Percentiles rank a stretch among this genome's conserved stretches.
Conservation (phyloP, 1,140 invertebrate species). For the Frieseomelitta varia region DNA sequence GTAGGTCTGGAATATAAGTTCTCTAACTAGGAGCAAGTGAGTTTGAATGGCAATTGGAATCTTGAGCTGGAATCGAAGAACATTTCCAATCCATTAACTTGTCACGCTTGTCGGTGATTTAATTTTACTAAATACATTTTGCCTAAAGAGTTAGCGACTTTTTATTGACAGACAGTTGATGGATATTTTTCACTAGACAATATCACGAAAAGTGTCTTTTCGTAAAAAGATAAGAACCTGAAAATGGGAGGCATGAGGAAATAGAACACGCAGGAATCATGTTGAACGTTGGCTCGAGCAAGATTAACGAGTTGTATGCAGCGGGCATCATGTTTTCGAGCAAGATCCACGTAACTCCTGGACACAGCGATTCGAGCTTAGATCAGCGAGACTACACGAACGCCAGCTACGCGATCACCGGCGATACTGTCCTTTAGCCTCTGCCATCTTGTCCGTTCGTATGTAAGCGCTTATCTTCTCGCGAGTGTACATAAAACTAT, state of each 20-base stretch:
- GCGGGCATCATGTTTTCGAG: not conserved
- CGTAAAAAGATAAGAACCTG: no score
- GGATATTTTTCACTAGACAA: no score
- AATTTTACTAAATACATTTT: no score
- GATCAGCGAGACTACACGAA: not conserved
- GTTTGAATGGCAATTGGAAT: no score
- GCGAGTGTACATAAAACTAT: not conserved
- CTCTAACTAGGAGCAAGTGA: not conserved
- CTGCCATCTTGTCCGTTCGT: slow-evolving; percentile 3
- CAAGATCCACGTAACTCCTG: not conserved
- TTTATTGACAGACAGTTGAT: no score
- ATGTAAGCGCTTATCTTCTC: not conserved
- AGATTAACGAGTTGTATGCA: not conserved
- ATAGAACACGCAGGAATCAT: not conserved
- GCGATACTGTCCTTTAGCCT: not conserved
- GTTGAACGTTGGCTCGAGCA: not conserved
- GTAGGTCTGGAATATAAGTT: not conserved
- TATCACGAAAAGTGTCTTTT: no score
- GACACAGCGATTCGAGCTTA: not conserved
- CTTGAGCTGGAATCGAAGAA: no score
- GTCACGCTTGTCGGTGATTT: no score
- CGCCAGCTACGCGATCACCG: not conserved
- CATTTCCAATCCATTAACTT: no score
- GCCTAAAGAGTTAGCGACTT: no score
- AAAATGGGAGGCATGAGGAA: not conserved